A percentile compares a stretch with the other conserved stretches of the same genome.
Evolutionary conservation across 2,797 vertebrate species (phyloP).

Genomic region (Pseudochaenichthys georgianus): DNA sequence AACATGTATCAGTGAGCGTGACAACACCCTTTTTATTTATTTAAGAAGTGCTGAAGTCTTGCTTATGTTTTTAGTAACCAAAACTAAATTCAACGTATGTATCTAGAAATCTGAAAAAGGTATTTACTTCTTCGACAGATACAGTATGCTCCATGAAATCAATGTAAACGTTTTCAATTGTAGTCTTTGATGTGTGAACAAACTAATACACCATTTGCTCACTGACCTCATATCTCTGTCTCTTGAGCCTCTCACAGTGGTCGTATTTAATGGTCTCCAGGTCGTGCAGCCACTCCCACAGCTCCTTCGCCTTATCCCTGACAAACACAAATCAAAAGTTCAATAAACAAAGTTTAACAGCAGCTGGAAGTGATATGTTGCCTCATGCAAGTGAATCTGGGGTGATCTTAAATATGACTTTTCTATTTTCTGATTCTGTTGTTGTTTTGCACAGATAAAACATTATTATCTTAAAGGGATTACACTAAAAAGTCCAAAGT

Average conservation of each 20-base stretch:
- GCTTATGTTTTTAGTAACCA: too few species aligned
- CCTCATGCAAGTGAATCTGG: not conserved
- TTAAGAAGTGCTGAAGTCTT: too few species aligned
- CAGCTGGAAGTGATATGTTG: not conserved
- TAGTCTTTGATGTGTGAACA: not conserved
- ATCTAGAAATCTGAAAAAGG: too few species aligned
- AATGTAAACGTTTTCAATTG: not conserved
- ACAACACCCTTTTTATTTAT: too few species aligned
- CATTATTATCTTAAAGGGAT: too few species aligned
- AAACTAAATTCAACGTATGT: too few species aligned
- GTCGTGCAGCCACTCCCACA: constrained; percentile 91
- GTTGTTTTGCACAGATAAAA: not conserved
- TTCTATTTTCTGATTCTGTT: not conserved
- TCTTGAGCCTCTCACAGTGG: constrained; percentile 92
- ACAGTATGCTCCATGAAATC: too few species aligned
- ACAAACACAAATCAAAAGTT: constrained; percentile 19
- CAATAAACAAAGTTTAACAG: not conserved
- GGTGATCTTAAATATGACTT: too few species aligned
- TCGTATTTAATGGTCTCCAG: constrained; percentile 96
- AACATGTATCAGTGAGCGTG: not conserved
- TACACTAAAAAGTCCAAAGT: not conserved
- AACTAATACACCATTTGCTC: not conserved
- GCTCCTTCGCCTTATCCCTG: constrained; percentile 95
- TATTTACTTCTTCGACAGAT: too few species aligned
- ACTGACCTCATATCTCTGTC: constrained; percentile 97